Evolutionary conservation across 1,140 invertebrate genomes (phyloP).

Genomic region (Zaprionus camerounensis): DNA sequence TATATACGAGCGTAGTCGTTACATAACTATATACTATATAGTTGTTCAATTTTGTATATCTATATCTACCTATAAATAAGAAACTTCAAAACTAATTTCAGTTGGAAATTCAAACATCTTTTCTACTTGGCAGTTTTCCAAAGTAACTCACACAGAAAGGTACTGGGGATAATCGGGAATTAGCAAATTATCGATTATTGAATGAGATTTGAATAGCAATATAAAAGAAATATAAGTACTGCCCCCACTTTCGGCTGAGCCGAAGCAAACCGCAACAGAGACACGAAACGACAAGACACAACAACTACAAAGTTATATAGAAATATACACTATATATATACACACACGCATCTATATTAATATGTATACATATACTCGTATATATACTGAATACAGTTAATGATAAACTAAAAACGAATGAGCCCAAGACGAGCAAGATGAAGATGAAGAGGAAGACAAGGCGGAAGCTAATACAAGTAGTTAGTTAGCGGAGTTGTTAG

Average conservation of each 20-base stretch:
- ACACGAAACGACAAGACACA: slow-evolving; percentile 17
- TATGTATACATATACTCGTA: slow-evolving; percentile 32
- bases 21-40: neutral
- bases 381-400: slow-evolving; percentile 18
- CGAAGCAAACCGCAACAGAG: slow-evolving; percentile 29
- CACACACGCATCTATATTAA: slow-evolving; percentile 13
- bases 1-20: no score
- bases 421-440: neutral
- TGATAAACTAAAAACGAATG: slow-evolving; percentile 10
- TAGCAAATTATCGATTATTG: neutral
- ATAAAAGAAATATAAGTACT: slow-evolving; percentile 61
- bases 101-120: neutral
- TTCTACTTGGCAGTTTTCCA: neutral
- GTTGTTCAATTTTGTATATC: neutral
- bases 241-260: slow-evolving; percentile 55
- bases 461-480: slow-evolving; percentile 21
- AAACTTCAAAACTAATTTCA: neutral
- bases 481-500: slow-evolving; percentile 46
- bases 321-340: slow-evolving; percentile 31
- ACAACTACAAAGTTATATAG: slow-evolving; percentile 51
- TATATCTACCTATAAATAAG: neutral
- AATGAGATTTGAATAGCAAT: slow-evolving; percentile 62
- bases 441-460: neutral
- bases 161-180: neutral
- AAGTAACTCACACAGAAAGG: neutral